Percentiles rank a stretch among this genome's conserved stretches.
These are phyloP conservation scores for Amyelois transitella DNA, from an alignment of 1,140 invertebrate genomes.

Conservation along the genomic window DNA sequence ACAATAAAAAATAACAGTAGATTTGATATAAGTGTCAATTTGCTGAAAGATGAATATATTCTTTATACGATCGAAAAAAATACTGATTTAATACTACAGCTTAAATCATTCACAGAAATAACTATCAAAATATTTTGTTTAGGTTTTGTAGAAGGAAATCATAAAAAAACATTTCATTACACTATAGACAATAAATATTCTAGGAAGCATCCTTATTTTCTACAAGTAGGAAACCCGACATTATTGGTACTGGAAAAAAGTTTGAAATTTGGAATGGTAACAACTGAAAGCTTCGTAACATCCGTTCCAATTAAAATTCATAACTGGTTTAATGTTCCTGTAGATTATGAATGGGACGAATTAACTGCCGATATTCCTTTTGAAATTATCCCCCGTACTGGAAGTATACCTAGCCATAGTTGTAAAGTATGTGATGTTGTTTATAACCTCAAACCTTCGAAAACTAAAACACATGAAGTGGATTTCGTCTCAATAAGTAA, in stretches of 20 bases:
- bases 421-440: constrained; percentile 51
- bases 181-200: constrained; percentile 41
- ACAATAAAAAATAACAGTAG: constrained; percentile 48
- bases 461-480: constrained; percentile 56
- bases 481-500: constrained; percentile 36
- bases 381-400: constrained; percentile 44
- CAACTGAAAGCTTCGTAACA: constrained; percentile 50
- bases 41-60: constrained; percentile 36
- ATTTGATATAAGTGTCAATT: constrained; percentile 37
- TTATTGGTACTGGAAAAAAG: constrained; percentile 45
- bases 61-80: constrained; percentile 40
- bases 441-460: constrained; percentile 47
- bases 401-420: constrained; percentile 38
- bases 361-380: constrained; percentile 43
- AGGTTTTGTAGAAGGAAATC: constrained; percentile 36
- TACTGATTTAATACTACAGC: constrained; percentile 24
- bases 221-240: constrained; percentile 46
- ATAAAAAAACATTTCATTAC: constrained; percentile 41
- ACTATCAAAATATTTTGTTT: constrained; percentile 39
- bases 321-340: constrained; percentile 51
- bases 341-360: constrained; percentile 48
- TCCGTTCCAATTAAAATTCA: constrained; percentile 53
- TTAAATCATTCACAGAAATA: constrained; percentile 28
- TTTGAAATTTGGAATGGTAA: constrained; percentile 66
- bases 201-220: constrained; percentile 39